These are phyloP conservation scores for Cantharis flavilabris DNA, from an alignment of 2,888 invertebrate genomes.

Conservation along the genomic window DNA sequence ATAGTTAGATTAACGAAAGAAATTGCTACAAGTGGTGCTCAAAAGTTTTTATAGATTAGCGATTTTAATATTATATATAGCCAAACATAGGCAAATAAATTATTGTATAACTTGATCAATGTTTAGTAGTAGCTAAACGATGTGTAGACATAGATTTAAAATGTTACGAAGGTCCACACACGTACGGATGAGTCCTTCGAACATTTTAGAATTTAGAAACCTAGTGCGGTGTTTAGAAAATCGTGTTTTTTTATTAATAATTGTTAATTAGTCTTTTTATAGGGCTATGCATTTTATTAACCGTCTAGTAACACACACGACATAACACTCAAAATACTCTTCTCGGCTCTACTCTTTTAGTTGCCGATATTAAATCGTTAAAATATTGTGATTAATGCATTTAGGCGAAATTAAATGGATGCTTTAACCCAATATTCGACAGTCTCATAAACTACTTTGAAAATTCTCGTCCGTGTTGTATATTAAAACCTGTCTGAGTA, in stretches of 20 bases:
- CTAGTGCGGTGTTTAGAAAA: slow-evolving; percentile 32
- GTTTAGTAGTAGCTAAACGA: slow-evolving; percentile 29
- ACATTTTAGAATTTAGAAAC: slow-evolving; percentile 28
- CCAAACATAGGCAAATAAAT: neutral
- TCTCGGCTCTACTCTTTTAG: neutral
- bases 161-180: slow-evolving; percentile 25
- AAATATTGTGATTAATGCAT: slow-evolving; percentile 4
- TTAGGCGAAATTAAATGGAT: slow-evolving; percentile 14
- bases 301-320: slow-evolving; percentile 13
- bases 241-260: slow-evolving; percentile 28
- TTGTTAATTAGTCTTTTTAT: slow-evolving; percentile 25
- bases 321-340: neutral
- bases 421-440: slow-evolving; percentile 23
- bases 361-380: neutral
- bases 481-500: slow-evolving; percentile 48
- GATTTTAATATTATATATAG: slow-evolving; percentile 1
- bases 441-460: slow-evolving; percentile 22
- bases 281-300: slow-evolving; percentile 32
- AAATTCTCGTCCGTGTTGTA: slow-evolving; percentile 40
- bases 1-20: slow-evolving; percentile 15
- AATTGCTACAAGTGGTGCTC: slow-evolving; percentile 15
- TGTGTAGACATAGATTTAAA: slow-evolving; percentile 29
- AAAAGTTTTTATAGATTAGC: slow-evolving; percentile 4
- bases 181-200: slow-evolving; percentile 17
- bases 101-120: slow-evolving; percentile 21